phyloP scores from a whole-genome alignment of 2,888 invertebrate genomes.

The Carabus problematicus region DNA sequence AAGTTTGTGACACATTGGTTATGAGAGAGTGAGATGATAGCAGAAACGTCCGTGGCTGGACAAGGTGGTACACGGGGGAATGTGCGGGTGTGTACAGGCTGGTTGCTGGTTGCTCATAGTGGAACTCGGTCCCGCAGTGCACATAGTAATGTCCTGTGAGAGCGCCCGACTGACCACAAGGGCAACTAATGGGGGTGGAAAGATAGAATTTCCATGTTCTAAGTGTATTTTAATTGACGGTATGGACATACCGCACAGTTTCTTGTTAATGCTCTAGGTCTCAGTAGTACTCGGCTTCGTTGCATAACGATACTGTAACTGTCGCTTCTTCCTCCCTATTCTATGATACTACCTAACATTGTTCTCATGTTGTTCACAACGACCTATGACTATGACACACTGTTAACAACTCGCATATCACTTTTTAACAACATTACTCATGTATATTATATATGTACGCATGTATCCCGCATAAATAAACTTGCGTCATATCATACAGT shows the following conservation, averaged over 20 bases:
- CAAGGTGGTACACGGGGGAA: slow-evolving; percentile 9
- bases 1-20: slow-evolving; percentile 7
- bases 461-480: no score
- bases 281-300: slow-evolving; percentile 4
- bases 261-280: slow-evolving; percentile 29
- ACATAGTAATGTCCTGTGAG: slow-evolving; percentile 43
- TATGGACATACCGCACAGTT: slow-evolving; percentile 39
- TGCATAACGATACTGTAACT: slow-evolving; percentile 14
- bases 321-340: slow-evolving; percentile 9
- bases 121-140: slow-evolving; percentile 28
- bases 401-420: no score
- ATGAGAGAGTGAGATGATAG: neutral
- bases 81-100: no score
- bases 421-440: no score
- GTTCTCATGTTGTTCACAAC: slow-evolving; percentile 14
- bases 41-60: neutral
- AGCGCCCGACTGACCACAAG: slow-evolving; percentile 45
- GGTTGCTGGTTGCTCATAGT: slow-evolving; percentile 3
- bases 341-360: slow-evolving; percentile 1
- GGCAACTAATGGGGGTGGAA: slow-evolving; percentile 46
- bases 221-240: slow-evolving; percentile 46
- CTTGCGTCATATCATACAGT: no score
- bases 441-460: no score
- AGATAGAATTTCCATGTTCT: slow-evolving; percentile 47
- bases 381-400: neutral